phyloP scores from a whole-genome alignment of 1,140 invertebrate species.

The Drosophila sturtevanti region DNA sequence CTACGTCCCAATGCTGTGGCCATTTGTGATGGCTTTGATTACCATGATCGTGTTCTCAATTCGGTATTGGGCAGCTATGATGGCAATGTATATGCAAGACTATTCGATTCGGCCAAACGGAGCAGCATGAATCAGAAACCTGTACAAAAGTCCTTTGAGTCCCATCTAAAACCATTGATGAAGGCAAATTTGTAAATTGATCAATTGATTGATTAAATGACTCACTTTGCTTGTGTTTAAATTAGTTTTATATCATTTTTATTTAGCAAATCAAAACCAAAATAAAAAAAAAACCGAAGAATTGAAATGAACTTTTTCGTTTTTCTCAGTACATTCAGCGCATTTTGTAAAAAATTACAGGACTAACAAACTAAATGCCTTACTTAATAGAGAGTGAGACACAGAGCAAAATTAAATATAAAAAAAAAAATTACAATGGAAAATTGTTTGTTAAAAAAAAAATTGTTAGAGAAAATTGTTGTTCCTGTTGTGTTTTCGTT shows the following conservation, averaged over 20 bases:
- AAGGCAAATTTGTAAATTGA: slow-evolving; percentile 86
- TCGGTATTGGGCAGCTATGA: slow-evolving; percentile 95
- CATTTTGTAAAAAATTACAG: slow-evolving; percentile 63
- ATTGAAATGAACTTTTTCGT: not conserved
- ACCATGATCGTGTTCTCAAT: slow-evolving; percentile 91
- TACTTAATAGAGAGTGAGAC: slow-evolving; percentile 10
- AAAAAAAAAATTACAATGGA: slow-evolving; percentile 60
- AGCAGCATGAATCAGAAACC: slow-evolving; percentile 93
- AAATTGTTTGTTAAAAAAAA: slow-evolving; percentile 43
- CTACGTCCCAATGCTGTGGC: slow-evolving; percentile 95
- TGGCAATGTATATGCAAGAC: slow-evolving; percentile 94
- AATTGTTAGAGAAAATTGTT: slow-evolving; percentile 50
- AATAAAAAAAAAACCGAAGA: not conserved
- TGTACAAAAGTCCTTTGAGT: slow-evolving; percentile 90
- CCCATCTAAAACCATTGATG: slow-evolving; percentile 90
- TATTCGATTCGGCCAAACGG: slow-evolving; percentile 92
- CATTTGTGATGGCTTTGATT: slow-evolving; percentile 95
- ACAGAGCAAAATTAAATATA: slow-evolving; percentile 51
- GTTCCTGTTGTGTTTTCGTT: not conserved
- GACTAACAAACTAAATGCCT: slow-evolving; percentile 78
- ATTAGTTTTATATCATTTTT: slow-evolving; percentile 81
- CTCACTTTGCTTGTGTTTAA: slow-evolving; percentile 51
- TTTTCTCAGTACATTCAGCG: slow-evolving; percentile 81
- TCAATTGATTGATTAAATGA: slow-evolving; percentile 82
- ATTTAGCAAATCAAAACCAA: slow-evolving; percentile 82